Evolutionary conservation across 30 jellyfish, hydroid and myxozoan species (phyloP), one percentile per base, ranked within the genome.

Genomic region (Aurelia aurita complex sp. Pacific): DNA sequence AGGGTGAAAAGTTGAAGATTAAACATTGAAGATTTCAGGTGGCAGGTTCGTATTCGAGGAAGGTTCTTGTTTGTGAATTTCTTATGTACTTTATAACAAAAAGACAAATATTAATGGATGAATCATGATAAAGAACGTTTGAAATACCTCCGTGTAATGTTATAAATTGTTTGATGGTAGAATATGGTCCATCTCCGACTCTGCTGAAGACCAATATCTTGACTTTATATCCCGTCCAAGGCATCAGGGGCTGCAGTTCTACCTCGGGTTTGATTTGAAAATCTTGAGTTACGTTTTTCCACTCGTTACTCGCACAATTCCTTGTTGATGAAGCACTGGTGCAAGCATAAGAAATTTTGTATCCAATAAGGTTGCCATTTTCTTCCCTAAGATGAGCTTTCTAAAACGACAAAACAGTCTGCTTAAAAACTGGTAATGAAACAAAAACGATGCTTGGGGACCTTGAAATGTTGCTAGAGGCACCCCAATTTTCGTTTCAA

Each of bases 151-250:
- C 94, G 61, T 85, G 88, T 65, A 59, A 43, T 5, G 94, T 73
- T 3, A 67, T n/a, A 38, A 35, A 62, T 9, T 17, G 52, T 10
- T 40, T 34, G 15, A 8, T 69, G 5, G 12, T 34, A 14, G 80
- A 59, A 54, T 5, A 53, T 13, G 16, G 64, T 54, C 94, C 74
- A 32, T n/a, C 77, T 1, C 94, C 94, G 9, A 80, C 86, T 65
- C 50, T 18, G 50, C 74, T 85, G 69, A 52, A 85, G 11, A 75
- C 86, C 65, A 69, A 78, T 18, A 85, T 1, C 2, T 60, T 53
- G 2, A 85, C 67, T 52, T n/a, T 55, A 34, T 85, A 85, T 29
- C 64, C 73, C 64, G 69, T 85, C 94, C 94, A 85, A 6, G 94
- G 66, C 18, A 55, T 33, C 50, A 85, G 88, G 5, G 65, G 50